Base-by-base conservation (phyloP, 2,797 vertebrate genomes). In the Micromesistius poutassou region DNA sequence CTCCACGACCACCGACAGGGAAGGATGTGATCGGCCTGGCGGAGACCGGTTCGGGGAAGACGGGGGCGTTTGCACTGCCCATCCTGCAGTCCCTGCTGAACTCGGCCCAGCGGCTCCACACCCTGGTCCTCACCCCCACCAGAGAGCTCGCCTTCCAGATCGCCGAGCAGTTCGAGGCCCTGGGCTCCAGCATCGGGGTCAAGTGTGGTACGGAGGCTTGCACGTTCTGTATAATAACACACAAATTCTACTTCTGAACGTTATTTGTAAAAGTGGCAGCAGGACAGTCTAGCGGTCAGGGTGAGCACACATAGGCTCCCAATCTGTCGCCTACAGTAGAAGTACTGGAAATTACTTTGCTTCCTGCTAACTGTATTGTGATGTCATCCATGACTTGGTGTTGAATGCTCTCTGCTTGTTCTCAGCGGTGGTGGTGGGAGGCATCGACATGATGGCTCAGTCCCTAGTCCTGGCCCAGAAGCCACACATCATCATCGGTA, bases 31-130 rank as follows among this genome's bases (percentile, higher is more conserved):
- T 99, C 10, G 98, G 97, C 31, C 87, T 99, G 87, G 98, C 98
- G 30, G 98, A 99, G 93, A 99, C 98, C 0, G 98, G 97, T 8
- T 99, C 98, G 30, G 98, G 98, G 40, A 99, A 99, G 92, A 99
- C 98, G 0, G 98, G 95, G 0, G 97, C 98, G 0, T 99, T 99
- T 25, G 98, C 98, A 38, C 85, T 99, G 81, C 98, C 98, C 30
- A 97, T 99, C 83, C 95, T 99, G 73, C 97, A 99, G 76, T 94
- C 95, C 0, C 93, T 99, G 76, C 92, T 99, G 75, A 91, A 95
- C 74, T 95, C 92, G 0, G 96, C 97, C 0, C 97, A 98, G 89
- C 94, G 96, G 30, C 94, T 99, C 30, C 98, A 98, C 82, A 95
- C 97, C 5, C 95, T 99, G 8, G 94, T 99, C 33, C 96, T 99